Conservation (phyloP, 2,888 invertebrate species). For the Cosmopolites sordidus region DNA sequence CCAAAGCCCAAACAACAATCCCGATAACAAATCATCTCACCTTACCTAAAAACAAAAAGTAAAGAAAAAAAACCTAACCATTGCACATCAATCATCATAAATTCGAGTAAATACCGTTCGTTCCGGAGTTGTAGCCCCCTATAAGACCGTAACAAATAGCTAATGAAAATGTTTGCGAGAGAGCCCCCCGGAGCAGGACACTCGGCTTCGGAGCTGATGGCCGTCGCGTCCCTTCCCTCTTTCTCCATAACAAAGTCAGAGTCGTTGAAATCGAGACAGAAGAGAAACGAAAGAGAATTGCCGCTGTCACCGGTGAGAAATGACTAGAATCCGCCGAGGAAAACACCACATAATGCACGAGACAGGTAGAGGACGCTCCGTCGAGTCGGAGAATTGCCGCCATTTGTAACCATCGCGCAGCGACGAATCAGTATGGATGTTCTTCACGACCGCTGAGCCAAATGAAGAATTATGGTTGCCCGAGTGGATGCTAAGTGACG, state of each 20-base stretch:
- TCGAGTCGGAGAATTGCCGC: conserved; percentile 44
- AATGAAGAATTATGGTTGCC: conserved; percentile 48
- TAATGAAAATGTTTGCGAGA: conserved; percentile 45
- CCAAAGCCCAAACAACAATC: conserved; percentile 11
- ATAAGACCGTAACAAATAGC: conserved; percentile 46
- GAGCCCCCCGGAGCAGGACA: conserved; percentile 34
- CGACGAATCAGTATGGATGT: conserved; percentile 20
- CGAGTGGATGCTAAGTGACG: conserved; percentile 43
- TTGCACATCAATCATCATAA: conserved; percentile 30
- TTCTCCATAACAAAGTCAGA: conserved; percentile 39
- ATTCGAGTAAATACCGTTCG: conserved; percentile 32
- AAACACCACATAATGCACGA: conserved; percentile 37
- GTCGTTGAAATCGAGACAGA: conserved; percentile 36
- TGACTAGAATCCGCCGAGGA: conserved; percentile 40
- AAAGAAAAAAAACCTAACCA: conserved; percentile 12
- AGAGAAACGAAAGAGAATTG: conserved; percentile 41
- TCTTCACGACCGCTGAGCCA: conserved; percentile 33
- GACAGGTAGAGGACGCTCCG: conserved; percentile 37
- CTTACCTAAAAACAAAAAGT: conserved; percentile 25
- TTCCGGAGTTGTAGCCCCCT: conserved; percentile 29
- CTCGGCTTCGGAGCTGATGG: conserved; percentile 27
- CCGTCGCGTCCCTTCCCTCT: conserved; percentile 5
- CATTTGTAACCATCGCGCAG: conserved; percentile 46
- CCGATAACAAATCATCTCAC: conserved; percentile 27
- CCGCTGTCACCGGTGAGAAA: conserved; percentile 47